A percentile compares a stretch with the other conserved stretches of the same genome.
These are phyloP conservation scores for Nomada goodeniana DNA, from an alignment of 2,888 invertebrate species.

Conservation along the genomic window DNA sequence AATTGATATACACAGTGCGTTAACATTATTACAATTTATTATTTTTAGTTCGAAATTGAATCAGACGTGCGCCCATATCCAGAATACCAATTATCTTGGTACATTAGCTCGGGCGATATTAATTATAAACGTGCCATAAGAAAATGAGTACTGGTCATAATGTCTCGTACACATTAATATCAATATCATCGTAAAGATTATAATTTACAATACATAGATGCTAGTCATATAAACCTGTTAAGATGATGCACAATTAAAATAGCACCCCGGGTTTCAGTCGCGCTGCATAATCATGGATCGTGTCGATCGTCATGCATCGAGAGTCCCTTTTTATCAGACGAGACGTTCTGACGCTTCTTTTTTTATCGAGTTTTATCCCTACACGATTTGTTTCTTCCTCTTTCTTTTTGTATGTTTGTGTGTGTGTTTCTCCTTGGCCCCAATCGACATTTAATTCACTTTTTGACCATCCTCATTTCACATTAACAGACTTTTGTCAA, in stretches of 20 bases:
- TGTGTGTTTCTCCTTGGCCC: conserved; percentile 68
- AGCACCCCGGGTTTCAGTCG: conserved; percentile 81
- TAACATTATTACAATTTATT: conserved; percentile 81
- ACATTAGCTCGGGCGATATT: conserved; percentile 75
- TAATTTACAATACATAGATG: conserved; percentile 84
- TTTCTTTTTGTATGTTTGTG: conserved; percentile 10
- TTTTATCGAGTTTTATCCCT: conserved; percentile 51
- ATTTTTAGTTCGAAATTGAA: conserved; percentile 79
- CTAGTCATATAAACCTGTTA: conserved; percentile 80
- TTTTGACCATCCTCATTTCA: conserved; percentile 67
- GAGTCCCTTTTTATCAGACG: conserved; percentile 52
- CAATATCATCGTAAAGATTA: conserved; percentile 82
- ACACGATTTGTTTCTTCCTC: conserved; percentile 56
- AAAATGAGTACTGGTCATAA: conserved; percentile 82
- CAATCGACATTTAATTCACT: conserved; percentile 66
- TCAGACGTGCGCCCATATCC: conserved; percentile 72
- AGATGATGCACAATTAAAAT: conserved; percentile 82
- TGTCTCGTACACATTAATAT: conserved; percentile 78
- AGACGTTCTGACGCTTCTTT: conserved; percentile 55
- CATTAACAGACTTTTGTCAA: conserved; percentile 63
- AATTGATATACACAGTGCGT: conserved; percentile 53
- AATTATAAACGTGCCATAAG: conserved; percentile 83
- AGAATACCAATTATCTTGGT: conserved; percentile 75
- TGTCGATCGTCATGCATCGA: conserved; percentile 57
- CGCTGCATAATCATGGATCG: conserved; percentile 69